These are phyloP conservation scores for Disparrhopalites patrizii DNA, from an alignment of 2,888 invertebrate species.

Conservation along the genomic window DNA sequence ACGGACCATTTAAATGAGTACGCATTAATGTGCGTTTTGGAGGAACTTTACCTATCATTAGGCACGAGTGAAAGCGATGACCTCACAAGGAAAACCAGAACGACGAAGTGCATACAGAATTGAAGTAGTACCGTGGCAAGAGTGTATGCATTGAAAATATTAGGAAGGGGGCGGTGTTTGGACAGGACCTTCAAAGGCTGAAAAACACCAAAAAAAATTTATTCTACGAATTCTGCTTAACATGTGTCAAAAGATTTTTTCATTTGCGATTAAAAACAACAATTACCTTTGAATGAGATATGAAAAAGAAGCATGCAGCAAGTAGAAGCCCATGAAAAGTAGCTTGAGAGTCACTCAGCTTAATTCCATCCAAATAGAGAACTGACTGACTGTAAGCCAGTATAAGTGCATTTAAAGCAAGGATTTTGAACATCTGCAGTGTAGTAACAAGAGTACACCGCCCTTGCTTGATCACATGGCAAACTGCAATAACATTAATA, in stretches of 20 bases:
- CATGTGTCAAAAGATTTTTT: background rate
- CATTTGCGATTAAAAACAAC: background rate
- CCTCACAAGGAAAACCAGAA: constrained; percentile 82
- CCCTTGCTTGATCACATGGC: constrained; percentile 98
- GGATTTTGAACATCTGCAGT: constrained; percentile 99
- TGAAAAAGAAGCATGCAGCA: constrained; percentile 96
- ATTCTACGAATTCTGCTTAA: background rate
- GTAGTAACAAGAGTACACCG: constrained; percentile 98
- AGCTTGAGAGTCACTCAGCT: constrained; percentile 95
- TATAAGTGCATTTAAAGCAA: constrained; percentile 95
- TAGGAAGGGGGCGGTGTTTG: constrained; percentile 89
- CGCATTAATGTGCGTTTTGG: background rate
- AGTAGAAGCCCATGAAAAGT: constrained; percentile 93
- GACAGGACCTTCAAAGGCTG: constrained; percentile 89
- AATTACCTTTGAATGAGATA: constrained; percentile 89
- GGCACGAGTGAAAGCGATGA: constrained; percentile 71
- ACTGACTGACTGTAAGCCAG: constrained; percentile 98
- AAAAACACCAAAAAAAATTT: constrained; percentile 49
- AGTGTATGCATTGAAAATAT: constrained; percentile 98
- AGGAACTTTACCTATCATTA: constrained; percentile 50
- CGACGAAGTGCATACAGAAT: constrained; percentile 89
- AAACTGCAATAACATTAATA: constrained; percentile 63
- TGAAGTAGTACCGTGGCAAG: constrained; percentile 90
- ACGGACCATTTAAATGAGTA: background rate
- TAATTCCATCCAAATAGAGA: constrained; percentile 94